Base-by-base conservation (phyloP, 2,888 invertebrate species). In the Calephelis perditalis region DNA sequence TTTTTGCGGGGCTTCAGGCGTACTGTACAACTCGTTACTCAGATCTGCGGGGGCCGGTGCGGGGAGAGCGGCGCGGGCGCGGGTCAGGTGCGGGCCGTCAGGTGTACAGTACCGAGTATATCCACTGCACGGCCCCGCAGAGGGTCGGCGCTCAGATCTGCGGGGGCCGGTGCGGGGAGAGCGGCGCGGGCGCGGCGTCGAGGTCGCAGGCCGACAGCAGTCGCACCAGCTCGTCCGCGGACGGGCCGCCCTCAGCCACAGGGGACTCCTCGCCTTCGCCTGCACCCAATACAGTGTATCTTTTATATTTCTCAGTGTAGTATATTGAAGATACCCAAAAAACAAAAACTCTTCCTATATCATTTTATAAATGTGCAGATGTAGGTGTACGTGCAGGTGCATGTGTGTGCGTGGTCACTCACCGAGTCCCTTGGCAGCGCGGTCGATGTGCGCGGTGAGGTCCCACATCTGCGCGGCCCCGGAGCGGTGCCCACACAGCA, bases 401-500 rank as follows among this genome's bases (percentile, higher is more conserved):
- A 7, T 8, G 43, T 5, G 37, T 12, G 46, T 7, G 46, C 45
- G 37, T n/a, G 54, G 26, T 45, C 47, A 54, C 15, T 54, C 40
- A 26, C 40, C 56, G 44, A 36, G n/a, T 9, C 55, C 40, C 11
- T 15, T 52, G 11, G 40, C 7, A 62, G 93, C 92, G 68, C 95
- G 92, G 84, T 98, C 97, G 59, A 99, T 91, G 11, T 98, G 98
- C 9, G 98, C 99, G 11, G 98, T 98, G 64, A 99, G 92, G 90
- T 99, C 99, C 99, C 99, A 99, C 96, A 99, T 97, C 88, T 98
- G 98, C 64, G 98, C 95, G 52, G 96, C 96, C 57, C 98, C 98
- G 69, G 96, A 97, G 47, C 96, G 94, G 78, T 98, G 98, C 0
- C 98, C 98, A 37, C 98, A 98, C 68, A 98, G 94, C 73, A 98